phyloP scores from a whole-genome alignment of 2,797 vertebrate genomes.

The Rhinatrema bivittatum region DNA sequence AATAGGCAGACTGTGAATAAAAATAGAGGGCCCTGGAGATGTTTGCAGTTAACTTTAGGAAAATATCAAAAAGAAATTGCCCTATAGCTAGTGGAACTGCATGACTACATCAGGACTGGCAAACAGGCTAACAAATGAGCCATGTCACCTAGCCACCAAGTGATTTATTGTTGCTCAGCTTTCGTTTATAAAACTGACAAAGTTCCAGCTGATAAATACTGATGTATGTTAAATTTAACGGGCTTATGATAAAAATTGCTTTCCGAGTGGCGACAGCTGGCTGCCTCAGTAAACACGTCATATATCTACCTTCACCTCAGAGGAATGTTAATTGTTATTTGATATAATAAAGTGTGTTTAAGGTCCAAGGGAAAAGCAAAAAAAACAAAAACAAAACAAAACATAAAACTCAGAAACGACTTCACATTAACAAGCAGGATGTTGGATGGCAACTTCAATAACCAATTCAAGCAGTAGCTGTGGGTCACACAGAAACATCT shows the following conservation, averaged over 20 bases:
- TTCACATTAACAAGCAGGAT: too few species aligned
- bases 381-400: too few species aligned
- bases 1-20: background rate
- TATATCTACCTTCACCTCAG: conserved; percentile 52
- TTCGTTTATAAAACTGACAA: conserved; percentile 71
- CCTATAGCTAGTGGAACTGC: conserved; percentile 7
- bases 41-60: background rate
- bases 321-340: conserved; percentile 67
- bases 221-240: conserved; percentile 66
- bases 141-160: conserved; percentile 22
- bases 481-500: too few species aligned
- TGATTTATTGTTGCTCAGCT: conserved; percentile 55
- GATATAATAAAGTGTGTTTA: conserved; percentile 46
- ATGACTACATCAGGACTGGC: conserved; percentile 8
- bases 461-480: too few species aligned
- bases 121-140: conserved; percentile 18
- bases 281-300: conserved; percentile 58
- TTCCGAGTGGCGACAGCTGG: conserved; percentile 69
- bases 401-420: too few species aligned
- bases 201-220: conserved; percentile 58
- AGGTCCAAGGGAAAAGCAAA: conserved; percentile 36
- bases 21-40: background rate
- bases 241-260: conserved; percentile 66
- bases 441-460: too few species aligned
- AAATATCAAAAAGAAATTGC: conserved; percentile 13